These are phyloP conservation scores for Monopis laevigella DNA, from an alignment of 2,888 invertebrate species.

Conservation along the genomic window DNA sequence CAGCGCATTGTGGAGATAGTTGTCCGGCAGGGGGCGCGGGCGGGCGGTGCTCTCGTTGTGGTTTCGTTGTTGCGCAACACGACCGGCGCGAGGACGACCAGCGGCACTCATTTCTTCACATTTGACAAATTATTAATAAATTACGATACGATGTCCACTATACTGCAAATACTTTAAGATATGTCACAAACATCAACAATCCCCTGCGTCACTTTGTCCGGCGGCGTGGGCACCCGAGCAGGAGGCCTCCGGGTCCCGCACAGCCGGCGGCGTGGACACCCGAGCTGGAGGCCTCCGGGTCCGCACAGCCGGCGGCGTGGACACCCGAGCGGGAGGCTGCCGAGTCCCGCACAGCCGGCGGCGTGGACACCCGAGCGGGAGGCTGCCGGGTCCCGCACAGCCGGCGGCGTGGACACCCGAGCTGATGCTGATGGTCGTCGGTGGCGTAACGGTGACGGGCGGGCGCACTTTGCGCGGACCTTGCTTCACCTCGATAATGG, in stretches of 20 bases:
- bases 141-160: too few relatives aligned
- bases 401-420: background rate
- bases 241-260: background rate
- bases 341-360: background rate
- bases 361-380: background rate
- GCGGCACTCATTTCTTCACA: too few relatives aligned
- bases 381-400: background rate
- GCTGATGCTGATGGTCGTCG: too few relatives aligned
- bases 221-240: background rate
- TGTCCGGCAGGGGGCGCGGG: background rate
- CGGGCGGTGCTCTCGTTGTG: background rate
- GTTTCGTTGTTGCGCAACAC: background rate
- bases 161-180: too few relatives aligned
- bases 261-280: background rate
- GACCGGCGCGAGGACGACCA: too few relatives aligned
- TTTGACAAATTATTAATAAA: too few relatives aligned
- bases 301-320: background rate
- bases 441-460: too few relatives aligned
- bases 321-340: background rate
- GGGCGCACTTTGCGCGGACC: too few relatives aligned
- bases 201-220: too few relatives aligned
- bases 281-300: background rate
- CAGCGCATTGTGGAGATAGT: background rate
- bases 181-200: too few relatives aligned
- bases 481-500: too few relatives aligned